Base-by-base conservation (phyloP, 2,888 invertebrate species). In the Pilophorus perplexus region DNA sequence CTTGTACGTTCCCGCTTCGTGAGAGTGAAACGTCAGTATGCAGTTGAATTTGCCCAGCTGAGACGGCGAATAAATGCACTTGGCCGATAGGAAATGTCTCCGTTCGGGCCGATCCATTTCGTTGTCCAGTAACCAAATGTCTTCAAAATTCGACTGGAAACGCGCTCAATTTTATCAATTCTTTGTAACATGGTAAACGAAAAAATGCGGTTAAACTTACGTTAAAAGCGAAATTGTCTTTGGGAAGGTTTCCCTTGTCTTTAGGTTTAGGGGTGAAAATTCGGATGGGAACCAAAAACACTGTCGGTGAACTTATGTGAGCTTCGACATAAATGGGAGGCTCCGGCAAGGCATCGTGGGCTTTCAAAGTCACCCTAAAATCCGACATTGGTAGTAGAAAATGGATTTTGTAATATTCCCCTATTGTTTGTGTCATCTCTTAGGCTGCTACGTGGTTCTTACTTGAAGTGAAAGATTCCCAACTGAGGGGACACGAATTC, bases 31-130 rank as follows among this genome's bases (percentile, higher is more conserved):
- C 6, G 48, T 28, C 12, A 62, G 6, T 14, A 22, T 14, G 28
- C 62, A 62, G 33, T 46, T 62, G 62, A 46, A 46, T 46, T 25
- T 62, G 2, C 62, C 62, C 16, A 62, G 28, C n/a, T 46, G 62
- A 6, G 62, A 38, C 10, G 62, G 62, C 18, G 62, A 62, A 14
- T 62, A 62, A 5, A 62, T 28, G 20, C 62, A 62, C 20, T 44
- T 46, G 1, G 33, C 27, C 1, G 33, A 18, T 14, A 62, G 16
- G 20, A 12, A 46, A 23, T 46, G 23, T 20, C 33, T 12, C 18
- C 28, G 22, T 14, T 22, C 20, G 4, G 4, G n/a, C 2, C 46
- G 37, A 10, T 62, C 48, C 22, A 46, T 12, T 27, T 20, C 46
- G 28, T 28, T 12, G 3, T 25, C 20, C 48, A 46, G 5, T n/a